Conservation (phyloP, 2,888 invertebrate species). For the Leptinotarsa peninsularis region DNA sequence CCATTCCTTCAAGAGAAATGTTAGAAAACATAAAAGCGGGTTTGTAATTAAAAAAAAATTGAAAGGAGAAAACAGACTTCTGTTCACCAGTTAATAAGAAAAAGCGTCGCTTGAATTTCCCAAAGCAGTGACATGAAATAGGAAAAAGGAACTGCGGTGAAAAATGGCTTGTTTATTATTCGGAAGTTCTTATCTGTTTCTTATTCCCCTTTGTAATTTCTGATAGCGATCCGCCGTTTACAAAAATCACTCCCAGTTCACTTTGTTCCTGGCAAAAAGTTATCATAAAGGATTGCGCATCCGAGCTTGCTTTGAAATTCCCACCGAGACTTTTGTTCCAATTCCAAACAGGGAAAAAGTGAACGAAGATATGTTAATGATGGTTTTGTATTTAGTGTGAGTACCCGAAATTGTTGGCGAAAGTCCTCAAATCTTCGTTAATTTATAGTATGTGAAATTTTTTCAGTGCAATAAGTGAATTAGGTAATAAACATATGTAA, state of each 20-base stretch:
- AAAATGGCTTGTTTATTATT: constrained; percentile 63
- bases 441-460: too few relatives aligned
- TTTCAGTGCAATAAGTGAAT: too few relatives aligned
- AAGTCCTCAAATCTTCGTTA: too few relatives aligned
- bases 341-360: not conserved
- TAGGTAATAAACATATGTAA: too few relatives aligned
- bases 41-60: constrained; percentile 28
- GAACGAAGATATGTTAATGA: not conserved
- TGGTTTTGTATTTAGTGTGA: not conserved
- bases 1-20: constrained; percentile 11
- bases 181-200: constrained; percentile 59
- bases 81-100: constrained; percentile 33
- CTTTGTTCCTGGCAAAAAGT: constrained; percentile 33
- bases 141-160: constrained; percentile 52
- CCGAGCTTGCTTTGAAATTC: not conserved
- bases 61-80: constrained; percentile 20
- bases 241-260: constrained; percentile 41
- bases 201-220: constrained; percentile 58
- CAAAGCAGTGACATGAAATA: constrained; percentile 35
- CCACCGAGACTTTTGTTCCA: constrained; percentile 6
- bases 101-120: constrained; percentile 30
- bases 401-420: too few relatives aligned
- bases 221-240: constrained; percentile 52
- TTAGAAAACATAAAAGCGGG: constrained; percentile 20
- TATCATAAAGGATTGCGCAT: constrained; percentile 10